Percentiles rank a stretch among this genome's conserved stretches.
These are phyloP conservation scores for Schlechtendalia chinensis DNA, from an alignment of 1,140 invertebrate species.

Conservation along the genomic window DNA sequence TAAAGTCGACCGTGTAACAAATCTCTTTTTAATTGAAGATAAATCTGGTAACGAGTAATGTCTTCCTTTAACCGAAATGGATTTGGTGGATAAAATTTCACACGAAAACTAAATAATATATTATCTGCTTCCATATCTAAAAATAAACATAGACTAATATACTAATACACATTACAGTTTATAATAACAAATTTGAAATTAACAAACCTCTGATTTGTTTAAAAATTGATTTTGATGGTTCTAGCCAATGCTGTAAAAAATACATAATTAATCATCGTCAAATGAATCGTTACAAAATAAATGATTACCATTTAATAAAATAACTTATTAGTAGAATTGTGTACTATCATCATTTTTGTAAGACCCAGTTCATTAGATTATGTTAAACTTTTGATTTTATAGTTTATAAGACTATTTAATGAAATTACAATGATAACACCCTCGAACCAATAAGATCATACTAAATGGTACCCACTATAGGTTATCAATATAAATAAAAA, in stretches of 20 bases:
- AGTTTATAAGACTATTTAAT: neutral
- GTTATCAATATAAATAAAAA: constrained; percentile 54
- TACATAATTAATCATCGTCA: constrained; percentile 48
- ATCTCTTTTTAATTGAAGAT: constrained; percentile 91
- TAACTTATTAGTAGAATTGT: constrained; percentile 27
- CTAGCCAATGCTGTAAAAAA: constrained; percentile 89
- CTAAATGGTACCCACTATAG: constrained; percentile 26
- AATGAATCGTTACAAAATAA: neutral
- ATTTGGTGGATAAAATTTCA: constrained; percentile 93
- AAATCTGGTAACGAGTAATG: constrained; percentile 86
- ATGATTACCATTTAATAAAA: constrained; percentile 28
- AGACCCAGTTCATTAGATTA: too few species aligned
- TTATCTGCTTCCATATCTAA: constrained; percentile 71
- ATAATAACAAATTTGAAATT: constrained; percentile 1
- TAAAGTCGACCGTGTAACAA: constrained; percentile 90
- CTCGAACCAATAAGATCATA: neutral
- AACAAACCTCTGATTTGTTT: constrained; percentile 89
- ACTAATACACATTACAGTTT: neutral
- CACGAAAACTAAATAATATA: constrained; percentile 85
- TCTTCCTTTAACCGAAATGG: constrained; percentile 81
- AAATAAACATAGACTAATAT: constrained; percentile 53
- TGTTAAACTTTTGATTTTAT: too few species aligned
- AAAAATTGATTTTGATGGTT: constrained; percentile 86
- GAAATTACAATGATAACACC: neutral
- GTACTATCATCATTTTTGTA: neutral